Evolutionary conservation across 2,888 invertebrate genomes (phyloP).

Genomic region (Hybos culiciformis): DNA sequence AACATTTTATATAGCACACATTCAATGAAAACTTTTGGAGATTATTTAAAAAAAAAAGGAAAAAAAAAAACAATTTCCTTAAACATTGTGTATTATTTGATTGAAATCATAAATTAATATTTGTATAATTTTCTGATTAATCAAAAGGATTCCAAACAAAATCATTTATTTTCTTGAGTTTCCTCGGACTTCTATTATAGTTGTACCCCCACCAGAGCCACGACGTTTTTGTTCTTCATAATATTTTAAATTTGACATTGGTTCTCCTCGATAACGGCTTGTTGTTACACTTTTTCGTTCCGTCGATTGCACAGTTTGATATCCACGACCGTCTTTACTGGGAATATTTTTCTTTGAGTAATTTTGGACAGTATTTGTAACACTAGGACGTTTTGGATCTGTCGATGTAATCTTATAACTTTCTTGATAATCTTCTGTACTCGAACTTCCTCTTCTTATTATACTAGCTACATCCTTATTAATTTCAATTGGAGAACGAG

Average conservation of each 20-base stretch:
- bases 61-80: not conserved
- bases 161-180: slow-evolving; percentile 16
- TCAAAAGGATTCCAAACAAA: slow-evolving; percentile 9
- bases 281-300: slow-evolving; percentile 58
- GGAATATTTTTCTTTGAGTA: slow-evolving; percentile 56
- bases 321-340: slow-evolving; percentile 45
- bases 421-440: slow-evolving; percentile 57
- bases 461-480: slow-evolving; percentile 35
- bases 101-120: not conserved
- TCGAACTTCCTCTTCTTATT: slow-evolving; percentile 49
- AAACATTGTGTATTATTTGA: not conserved
- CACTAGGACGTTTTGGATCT: slow-evolving; percentile 50
- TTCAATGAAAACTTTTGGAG: no score
- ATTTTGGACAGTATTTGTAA: slow-evolving; percentile 57
- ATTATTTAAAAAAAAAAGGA: no score
- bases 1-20: no score
- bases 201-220: slow-evolving; percentile 36
- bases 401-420: slow-evolving; percentile 56
- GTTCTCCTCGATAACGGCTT: slow-evolving; percentile 43
- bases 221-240: slow-evolving; percentile 40
- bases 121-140: slow-evolving; percentile 11
- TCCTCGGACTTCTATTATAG: slow-evolving; percentile 46
- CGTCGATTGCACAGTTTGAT: slow-evolving; percentile 56
- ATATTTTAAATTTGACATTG: slow-evolving; percentile 39
- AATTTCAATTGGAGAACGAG: slow-evolving; percentile 32